Percentiles rank a stretch among this genome's conserved stretches.
These are phyloP conservation scores for Polydesmus complanatus DNA, from an alignment of 2,888 invertebrate species.

Conservation along the genomic window DNA sequence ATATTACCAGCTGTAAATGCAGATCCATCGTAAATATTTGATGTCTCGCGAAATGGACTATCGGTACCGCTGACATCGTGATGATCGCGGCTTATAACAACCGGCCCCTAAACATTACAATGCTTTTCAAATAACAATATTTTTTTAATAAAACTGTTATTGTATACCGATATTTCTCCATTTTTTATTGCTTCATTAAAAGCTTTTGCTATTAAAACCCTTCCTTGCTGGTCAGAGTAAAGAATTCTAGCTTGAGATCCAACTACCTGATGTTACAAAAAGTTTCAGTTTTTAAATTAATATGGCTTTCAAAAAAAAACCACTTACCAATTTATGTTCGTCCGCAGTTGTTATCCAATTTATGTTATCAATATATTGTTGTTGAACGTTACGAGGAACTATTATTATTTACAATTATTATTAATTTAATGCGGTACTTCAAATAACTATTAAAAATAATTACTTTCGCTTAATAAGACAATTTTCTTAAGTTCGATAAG, in stretches of 20 bases:
- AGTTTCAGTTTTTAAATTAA: not conserved
- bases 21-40: slow-evolving; percentile 47
- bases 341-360: slow-evolving; percentile 44
- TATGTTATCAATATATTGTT: slow-evolving; percentile 44
- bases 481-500: slow-evolving; percentile 34
- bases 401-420: slow-evolving; percentile 23
- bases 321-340: slow-evolving; percentile 37
- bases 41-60: slow-evolving; percentile 46
- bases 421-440: not conserved
- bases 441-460: not conserved
- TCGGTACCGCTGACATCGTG: slow-evolving; percentile 50
- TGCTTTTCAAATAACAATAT: not conserved
- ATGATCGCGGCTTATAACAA: slow-evolving; percentile 46
- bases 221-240: slow-evolving; percentile 44
- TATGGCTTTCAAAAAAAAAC: not conserved
- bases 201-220: slow-evolving; percentile 39
- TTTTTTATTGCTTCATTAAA: slow-evolving; percentile 41
- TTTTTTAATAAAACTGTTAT: not conserved
- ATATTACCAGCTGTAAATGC: slow-evolving; percentile 42
- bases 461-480: slow-evolving; percentile 15
- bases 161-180: slow-evolving; percentile 27
- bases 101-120: slow-evolving; percentile 33
- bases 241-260: slow-evolving; percentile 43
- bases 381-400: slow-evolving; percentile 36
- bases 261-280: slow-evolving; percentile 32